Evolutionary conservation across 2,797 vertebrate species (phyloP).

Genomic region (Liasis olivaceus): DNA sequence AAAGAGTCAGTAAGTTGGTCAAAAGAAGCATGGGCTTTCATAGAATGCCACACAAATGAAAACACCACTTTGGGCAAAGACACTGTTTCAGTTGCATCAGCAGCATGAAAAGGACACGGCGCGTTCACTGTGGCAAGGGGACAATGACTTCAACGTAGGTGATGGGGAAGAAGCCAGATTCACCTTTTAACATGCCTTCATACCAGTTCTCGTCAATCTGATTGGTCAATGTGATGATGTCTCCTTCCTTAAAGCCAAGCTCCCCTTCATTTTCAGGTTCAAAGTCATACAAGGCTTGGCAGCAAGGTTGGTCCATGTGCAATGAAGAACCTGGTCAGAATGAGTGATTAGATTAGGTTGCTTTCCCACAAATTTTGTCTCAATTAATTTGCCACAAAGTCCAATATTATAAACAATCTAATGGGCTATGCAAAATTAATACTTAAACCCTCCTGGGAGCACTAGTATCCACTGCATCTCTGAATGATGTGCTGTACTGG

Average conservation of each 20-base stretch:
- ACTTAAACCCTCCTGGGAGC: neutral
- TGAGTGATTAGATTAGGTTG: neutral
- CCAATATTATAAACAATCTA: neutral
- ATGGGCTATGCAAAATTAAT: neutral
- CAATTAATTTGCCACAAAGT: neutral
- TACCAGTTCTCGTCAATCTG: conserved; percentile 98
- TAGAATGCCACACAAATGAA: conserved; percentile 68
- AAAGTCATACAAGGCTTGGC: conserved; percentile 92
- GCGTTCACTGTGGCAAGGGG: conserved; percentile 84
- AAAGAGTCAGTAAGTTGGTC: conserved; percentile 74
- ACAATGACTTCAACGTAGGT: conserved; percentile 94
- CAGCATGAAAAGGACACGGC: conserved; percentile 41
- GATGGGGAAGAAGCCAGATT: conserved; percentile 96
- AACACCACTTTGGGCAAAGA: conserved; percentile 63
- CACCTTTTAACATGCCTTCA: conserved; percentile 89
- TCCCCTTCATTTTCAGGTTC: conserved; percentile 94
- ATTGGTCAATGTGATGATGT: conserved; percentile 94
- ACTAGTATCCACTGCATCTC: neutral
- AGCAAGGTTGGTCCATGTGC: conserved; percentile 90
- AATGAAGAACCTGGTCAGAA: conserved; percentile 77
- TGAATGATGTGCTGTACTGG: neutral
- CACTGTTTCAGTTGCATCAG: conserved; percentile 61
- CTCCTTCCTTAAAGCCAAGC: conserved; percentile 94
- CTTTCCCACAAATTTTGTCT: too few relatives aligned
- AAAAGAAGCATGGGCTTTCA: conserved; percentile 73